A percentile compares a stretch with the other conserved stretches of the same genome.
These are phyloP conservation scores for Vulpes ferrilata DNA, from an alignment of 2,113 vertebrate species.

Conservation along the genomic window DNA sequence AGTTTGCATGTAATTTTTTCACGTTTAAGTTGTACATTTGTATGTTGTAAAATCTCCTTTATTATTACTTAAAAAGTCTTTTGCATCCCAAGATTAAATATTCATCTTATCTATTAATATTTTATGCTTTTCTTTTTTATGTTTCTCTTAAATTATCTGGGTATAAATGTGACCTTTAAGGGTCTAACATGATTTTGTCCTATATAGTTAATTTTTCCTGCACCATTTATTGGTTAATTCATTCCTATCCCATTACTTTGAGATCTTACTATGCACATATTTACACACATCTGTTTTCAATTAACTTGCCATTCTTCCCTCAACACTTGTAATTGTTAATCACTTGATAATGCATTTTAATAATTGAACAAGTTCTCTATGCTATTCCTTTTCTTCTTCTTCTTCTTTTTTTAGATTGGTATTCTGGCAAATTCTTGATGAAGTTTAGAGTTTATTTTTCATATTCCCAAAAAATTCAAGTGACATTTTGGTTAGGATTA, in stretches of 20 bases:
- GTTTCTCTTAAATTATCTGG: slow-evolving; percentile 44
- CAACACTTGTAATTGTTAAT: background rate
- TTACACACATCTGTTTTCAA: background rate
- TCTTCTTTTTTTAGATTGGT: background rate
- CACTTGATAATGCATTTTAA: slow-evolving; percentile 28
- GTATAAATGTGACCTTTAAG: slow-evolving; percentile 28
- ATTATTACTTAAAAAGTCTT: slow-evolving; percentile 49
- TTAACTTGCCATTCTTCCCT: slow-evolving; percentile 15
- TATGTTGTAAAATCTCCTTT: slow-evolving; percentile 43
- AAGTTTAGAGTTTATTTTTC: slow-evolving; percentile 53
- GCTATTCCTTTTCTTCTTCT: background rate
- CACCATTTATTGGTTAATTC: background rate
- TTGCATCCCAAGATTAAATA: slow-evolving; percentile 56
- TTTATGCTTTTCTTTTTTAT: slow-evolving; percentile 46
- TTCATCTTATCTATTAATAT: slow-evolving; percentile 42
- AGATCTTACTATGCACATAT: background rate
- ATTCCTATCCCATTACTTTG: background rate
- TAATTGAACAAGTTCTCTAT: background rate
- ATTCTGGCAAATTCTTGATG: background rate
- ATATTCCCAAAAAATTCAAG: background rate
- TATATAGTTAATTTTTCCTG: slow-evolving; percentile 15
- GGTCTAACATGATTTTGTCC: background rate
- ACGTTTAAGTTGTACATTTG: slow-evolving; percentile 56
- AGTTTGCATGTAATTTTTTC: slow-evolving; percentile 57
- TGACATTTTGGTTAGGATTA: slow-evolving; percentile 1